A percentile compares a stretch with the other conserved stretches of the same genome.
phyloP scores from a whole-genome alignment of 2,888 invertebrate species.

The Eilema depressum region DNA sequence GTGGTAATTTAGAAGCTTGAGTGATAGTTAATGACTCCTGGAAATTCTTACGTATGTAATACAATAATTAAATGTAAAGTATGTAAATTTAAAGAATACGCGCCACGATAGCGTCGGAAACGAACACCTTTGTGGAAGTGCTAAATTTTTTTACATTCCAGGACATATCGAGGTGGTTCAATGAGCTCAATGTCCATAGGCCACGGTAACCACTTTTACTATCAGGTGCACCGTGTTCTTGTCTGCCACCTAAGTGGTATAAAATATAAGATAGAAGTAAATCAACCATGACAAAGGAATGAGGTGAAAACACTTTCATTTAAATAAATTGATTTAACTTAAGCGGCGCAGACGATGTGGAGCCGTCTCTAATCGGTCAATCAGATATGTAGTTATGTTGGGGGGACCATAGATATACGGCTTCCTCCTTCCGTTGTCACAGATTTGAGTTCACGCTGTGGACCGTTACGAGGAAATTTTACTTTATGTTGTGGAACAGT shows the following conservation, averaged over 20 bases:
- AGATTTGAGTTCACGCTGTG: conserved; percentile 10
- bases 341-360: not conserved
- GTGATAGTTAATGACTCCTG: conserved; percentile 51
- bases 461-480: not conserved
- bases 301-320: not conserved
- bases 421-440: conserved; percentile 19
- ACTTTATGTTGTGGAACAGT: not conserved
- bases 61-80: not conserved
- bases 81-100: not conserved
- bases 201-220: too few species aligned
- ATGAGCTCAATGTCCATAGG: too few species aligned
- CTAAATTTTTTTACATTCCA: not conserved
- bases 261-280: too few species aligned
- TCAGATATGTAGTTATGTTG: conserved; percentile 10
- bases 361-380: not conserved
- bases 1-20: conserved; percentile 50
- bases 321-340: not conserved
- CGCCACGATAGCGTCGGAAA: not conserved
- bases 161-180: not conserved
- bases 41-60: conserved; percentile 23
- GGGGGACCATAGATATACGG: conserved; percentile 19
- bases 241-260: too few species aligned
- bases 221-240: too few species aligned
- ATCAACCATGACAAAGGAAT: not conserved
- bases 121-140: not conserved